Evolutionary conservation across 2,797 vertebrate species (phyloP), one percentile per base, ranked within the genome.

Genomic region (Esox lucius): DNA sequence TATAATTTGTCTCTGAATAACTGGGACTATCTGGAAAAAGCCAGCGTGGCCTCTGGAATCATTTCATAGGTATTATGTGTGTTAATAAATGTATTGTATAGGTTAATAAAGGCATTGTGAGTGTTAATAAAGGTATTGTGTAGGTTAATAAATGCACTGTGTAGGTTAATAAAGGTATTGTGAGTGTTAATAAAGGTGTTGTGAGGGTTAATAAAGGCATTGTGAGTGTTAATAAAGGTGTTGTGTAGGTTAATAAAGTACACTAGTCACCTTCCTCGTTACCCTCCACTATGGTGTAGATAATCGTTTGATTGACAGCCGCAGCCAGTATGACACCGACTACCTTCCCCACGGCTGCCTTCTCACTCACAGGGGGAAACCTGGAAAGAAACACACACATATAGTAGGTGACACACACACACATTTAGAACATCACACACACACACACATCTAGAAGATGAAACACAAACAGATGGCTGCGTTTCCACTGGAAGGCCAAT

Each of bases 271-370:
- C 94, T 13, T 92, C 76, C 75, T 95, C 92, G 70, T 97, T 97
- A 85, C 97, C 97, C 53, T 95, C 88, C 28, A 96, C 91, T 76
- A 98, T 95, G 51, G 95, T 95, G 87, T 98, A 98, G 0, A 98
- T 83, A 0, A 98, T 93, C 0, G 95, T 97, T 90, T 98, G 97
- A 92, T 98, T 98, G 90, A 97, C 85, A 79, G 96, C 96, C 0
- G 96, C 94, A 0, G 97, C 96, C 67, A 92, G 87, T 87, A 98
- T 95, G 28, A 90, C 87, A 13, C 93, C 86, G 19, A 97, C 95
- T 2, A 77, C 75, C 0, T 95, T 96, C 79, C 96, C 96, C 75
- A 91, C 90, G 0, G 87, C 76, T 28, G 96, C 95, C 28, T 91
- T 89, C 87, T 98, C 97, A 7, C 95, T 97, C 85, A 98, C 94